Base-by-base conservation (phyloP, 53 echinoderm and acorn worm genomes). In the Stichopus horrens region DNA sequence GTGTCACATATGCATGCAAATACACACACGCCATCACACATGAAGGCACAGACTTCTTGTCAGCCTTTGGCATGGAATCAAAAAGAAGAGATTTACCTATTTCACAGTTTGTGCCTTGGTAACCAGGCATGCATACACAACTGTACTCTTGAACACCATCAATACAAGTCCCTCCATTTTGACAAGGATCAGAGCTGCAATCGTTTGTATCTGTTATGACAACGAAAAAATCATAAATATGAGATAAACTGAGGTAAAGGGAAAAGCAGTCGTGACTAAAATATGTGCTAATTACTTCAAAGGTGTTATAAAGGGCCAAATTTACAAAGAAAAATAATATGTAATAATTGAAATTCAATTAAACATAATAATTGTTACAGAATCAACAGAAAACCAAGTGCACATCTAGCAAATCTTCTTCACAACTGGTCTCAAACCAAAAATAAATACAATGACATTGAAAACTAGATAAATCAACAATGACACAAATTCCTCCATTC, bases 401-500 rank as follows among this genome's bases (percentile, higher is more conserved):
- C 0, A 37, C 37, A 37, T 37, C 1, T 37, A 37, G 37, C 92
- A 77, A 79, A 90, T 90, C 90, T 66, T 21, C 78, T 79, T 86
- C 57, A 76, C 92, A 92, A 52, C 37, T 85, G 57, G 57, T 52
- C 21, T 90, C 92, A 23, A 73, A 73, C 86, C 76, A 92, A 16
- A 89, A 89, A 5, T 58, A 55, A 4, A 76, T 7, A 75, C 88
- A 75, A 6, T 55, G 67, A 55, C 57, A 88, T 20, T 22, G 5
- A 75, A 54, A 66, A 86, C 51, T 23, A 22, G 54, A 7, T 5
- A 19, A 6, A 0, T 16, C 20, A 53, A 5, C 16, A 68, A 2
- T 14, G 2, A 16, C 79, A 75, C 93, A 93, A 23, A 22, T 58
- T 13, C 93, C 93, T 21, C 91, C 93, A 91, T 93, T 93, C 9